Evolutionary conservation across 2,113 vertebrate species (phyloP).

Genomic region (Pachyramphus minor): DNA sequence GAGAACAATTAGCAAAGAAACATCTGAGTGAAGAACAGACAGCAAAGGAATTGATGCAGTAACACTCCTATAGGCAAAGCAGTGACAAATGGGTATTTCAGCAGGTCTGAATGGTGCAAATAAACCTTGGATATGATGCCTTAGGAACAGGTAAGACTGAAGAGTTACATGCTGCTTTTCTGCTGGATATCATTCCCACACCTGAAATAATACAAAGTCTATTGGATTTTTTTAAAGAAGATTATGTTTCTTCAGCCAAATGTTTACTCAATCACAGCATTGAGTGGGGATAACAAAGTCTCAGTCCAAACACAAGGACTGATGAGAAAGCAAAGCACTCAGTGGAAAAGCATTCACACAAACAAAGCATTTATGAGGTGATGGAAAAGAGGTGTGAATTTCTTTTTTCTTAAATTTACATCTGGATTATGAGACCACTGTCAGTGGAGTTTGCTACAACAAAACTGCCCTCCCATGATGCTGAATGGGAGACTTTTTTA

Average conservation of each 20-base stretch:
- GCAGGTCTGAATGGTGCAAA: neutral
- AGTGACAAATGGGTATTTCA: neutral
- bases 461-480: neutral
- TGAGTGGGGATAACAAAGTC: neutral
- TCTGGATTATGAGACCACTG: neutral
- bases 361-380: neutral
- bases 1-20: neutral
- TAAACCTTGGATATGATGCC: neutral
- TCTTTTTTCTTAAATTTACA: neutral
- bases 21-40: neutral
- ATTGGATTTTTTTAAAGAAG: neutral
- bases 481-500: neutral
- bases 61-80: neutral
- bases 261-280: neutral
- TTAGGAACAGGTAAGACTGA: neutral
- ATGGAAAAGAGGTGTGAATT: neutral
- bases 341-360: neutral
- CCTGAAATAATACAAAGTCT: neutral
- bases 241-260: neutral
- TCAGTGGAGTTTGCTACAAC: neutral
- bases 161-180: neutral
- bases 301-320: neutral
- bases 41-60: neutral
- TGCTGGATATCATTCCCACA: neutral
- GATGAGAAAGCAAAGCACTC: neutral